Evolutionary conservation across 2,113 vertebrate species (phyloP).

Genomic region (Helogale parvula): DNA sequence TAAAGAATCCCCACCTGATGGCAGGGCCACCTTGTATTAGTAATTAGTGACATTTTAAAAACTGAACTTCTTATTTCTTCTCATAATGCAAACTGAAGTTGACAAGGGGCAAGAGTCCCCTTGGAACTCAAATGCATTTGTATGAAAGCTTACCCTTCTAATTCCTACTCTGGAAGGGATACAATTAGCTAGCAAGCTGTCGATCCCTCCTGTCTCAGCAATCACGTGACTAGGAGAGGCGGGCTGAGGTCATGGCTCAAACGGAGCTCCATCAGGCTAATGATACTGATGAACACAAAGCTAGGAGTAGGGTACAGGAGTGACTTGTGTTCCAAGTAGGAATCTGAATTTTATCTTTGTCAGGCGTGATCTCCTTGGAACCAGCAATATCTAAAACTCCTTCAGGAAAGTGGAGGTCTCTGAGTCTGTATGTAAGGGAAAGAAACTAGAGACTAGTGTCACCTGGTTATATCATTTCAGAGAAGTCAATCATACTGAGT

Average conservation of each 20-base stretch:
- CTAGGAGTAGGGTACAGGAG: accelerated
- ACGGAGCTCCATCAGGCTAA: no score
- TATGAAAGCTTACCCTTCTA: background rate
- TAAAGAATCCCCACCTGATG: constrained; percentile 75
- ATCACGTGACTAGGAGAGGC: background rate
- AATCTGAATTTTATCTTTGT: background rate
- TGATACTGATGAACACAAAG: background rate
- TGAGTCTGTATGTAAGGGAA: background rate
- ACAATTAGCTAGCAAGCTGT: background rate
- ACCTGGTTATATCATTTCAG: background rate
- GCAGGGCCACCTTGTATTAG: constrained; percentile 74
- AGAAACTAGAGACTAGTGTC: background rate
- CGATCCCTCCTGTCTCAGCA: background rate
- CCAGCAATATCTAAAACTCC: background rate
- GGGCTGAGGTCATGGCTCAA: background rate
- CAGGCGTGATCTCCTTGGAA: background rate
- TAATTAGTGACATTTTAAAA: constrained; percentile 80
- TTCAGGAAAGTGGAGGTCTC: background rate
- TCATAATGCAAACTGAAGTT: constrained; percentile 32
- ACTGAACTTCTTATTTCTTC: constrained; percentile 64
- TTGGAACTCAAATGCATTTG: background rate
- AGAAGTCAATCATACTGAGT: background rate
- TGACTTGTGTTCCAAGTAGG: background rate
- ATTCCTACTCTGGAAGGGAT: background rate
- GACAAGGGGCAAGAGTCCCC: background rate